Evolutionary conservation across 2,888 invertebrate species (phyloP).

Genomic region (Cosmorhoe ocellata): DNA sequence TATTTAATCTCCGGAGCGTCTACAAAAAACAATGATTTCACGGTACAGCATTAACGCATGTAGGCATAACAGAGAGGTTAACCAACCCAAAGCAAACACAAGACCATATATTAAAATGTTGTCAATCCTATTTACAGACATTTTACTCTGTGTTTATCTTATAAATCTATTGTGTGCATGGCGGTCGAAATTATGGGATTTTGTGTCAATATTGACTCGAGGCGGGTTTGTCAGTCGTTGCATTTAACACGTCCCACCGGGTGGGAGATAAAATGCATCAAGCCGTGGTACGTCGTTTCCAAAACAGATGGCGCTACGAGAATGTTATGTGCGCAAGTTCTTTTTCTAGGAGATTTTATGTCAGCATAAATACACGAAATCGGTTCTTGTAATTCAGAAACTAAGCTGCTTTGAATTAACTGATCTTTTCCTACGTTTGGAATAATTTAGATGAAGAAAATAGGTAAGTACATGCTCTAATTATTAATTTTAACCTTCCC

Average conservation of each 20-base stretch:
- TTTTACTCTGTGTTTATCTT: slow-evolving; percentile 81
- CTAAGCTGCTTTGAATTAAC: too few relatives aligned
- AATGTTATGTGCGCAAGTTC: slow-evolving; percentile 10
- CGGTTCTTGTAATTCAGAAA: too few relatives aligned
- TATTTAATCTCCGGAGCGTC: slow-evolving; percentile 75
- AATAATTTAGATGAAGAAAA: too few relatives aligned
- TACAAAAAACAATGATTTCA: slow-evolving; percentile 81
- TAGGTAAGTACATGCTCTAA: too few relatives aligned
- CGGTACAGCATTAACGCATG: slow-evolving; percentile 80
- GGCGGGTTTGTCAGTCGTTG: slow-evolving; percentile 71
- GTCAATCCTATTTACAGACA: slow-evolving; percentile 81
- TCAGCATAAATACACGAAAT: too few relatives aligned
- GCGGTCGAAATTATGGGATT: slow-evolving; percentile 81
- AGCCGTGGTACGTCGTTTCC: slow-evolving; percentile 25
- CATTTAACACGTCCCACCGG: slow-evolving; percentile 79
- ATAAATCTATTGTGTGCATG: slow-evolving; percentile 80
- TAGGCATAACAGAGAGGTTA: slow-evolving; percentile 77
- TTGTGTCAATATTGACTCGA: slow-evolving; percentile 76
- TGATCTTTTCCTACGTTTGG: too few relatives aligned
- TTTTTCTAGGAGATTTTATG: not conserved
- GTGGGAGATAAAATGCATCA: slow-evolving; percentile 40
- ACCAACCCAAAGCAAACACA: slow-evolving; percentile 73
- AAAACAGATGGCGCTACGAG: slow-evolving; percentile 61
- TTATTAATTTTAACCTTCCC: not conserved
- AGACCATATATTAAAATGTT: slow-evolving; percentile 81